Evolutionary conservation across 2,888 invertebrate species (phyloP).

Genomic region (Hirtodrosophila cameraria): DNA sequence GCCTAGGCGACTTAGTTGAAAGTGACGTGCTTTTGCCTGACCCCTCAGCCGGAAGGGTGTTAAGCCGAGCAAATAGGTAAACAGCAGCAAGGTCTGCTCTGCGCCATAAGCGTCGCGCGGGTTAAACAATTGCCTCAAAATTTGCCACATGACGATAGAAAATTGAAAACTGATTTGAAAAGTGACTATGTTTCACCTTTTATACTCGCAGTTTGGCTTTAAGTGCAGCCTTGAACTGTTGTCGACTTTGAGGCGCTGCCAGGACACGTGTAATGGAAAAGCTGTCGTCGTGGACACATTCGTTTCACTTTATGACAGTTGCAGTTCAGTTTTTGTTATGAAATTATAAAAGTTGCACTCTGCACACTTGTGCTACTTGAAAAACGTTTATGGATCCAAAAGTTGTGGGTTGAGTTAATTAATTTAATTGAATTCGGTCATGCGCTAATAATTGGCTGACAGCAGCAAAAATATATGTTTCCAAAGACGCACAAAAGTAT

Average conservation of each 20-base stretch:
- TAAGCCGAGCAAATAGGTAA: slow-evolving; percentile 80
- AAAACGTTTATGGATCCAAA: slow-evolving; percentile 9
- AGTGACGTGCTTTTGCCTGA: slow-evolving; percentile 48
- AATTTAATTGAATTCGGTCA: slow-evolving; percentile 56
- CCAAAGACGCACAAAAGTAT: slow-evolving; percentile 13
- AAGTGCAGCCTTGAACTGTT: slow-evolving; percentile 32
- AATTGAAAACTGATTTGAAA: too few species aligned
- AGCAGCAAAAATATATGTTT: slow-evolving; percentile 1
- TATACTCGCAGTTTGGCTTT: too few species aligned
- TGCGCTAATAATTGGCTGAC: slow-evolving; percentile 15
- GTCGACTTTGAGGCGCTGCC: slow-evolving; percentile 21
- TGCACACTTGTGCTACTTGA: not conserved
- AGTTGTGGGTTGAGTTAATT: slow-evolving; percentile 48
- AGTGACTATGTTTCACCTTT: too few species aligned
- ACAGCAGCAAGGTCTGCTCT: slow-evolving; percentile 73
- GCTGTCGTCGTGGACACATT: slow-evolving; percentile 14
- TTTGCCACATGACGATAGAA: slow-evolving; percentile 38
- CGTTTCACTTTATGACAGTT: slow-evolving; percentile 46
- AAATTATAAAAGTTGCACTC: slow-evolving; percentile 57
- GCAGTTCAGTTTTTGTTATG: slow-evolving; percentile 26
- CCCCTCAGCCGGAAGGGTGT: slow-evolving; percentile 80
- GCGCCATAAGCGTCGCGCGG: slow-evolving; percentile 82
- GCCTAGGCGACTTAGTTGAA: slow-evolving; percentile 73
- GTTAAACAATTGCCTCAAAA: slow-evolving; percentile 65
- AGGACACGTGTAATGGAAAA: slow-evolving; percentile 24